Percentiles rank a stretch among this genome's conserved stretches.
Conservation (phyloP, 1,140 invertebrate genomes). For the Sogatella furcifera region DNA sequence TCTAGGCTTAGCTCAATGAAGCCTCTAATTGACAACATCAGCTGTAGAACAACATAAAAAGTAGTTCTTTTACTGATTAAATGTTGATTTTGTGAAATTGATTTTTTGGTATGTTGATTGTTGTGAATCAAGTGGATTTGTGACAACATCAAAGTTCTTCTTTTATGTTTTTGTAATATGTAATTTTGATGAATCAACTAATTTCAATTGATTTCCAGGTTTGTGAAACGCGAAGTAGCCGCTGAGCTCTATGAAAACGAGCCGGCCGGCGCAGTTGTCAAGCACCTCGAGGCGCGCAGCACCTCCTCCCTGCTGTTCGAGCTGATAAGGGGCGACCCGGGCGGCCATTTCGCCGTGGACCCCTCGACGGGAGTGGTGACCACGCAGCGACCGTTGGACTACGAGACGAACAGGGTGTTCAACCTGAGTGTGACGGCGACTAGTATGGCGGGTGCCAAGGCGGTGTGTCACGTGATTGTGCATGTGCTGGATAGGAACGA, state of each 20-base stretch:
- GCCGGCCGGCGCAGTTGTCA: slow-evolving; percentile 62
- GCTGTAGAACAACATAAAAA: no score
- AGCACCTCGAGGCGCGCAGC: slow-evolving; percentile 62
- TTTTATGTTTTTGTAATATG: no score
- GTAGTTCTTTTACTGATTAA: no score
- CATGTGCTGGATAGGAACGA: slow-evolving; percentile 76
- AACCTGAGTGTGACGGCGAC: slow-evolving; percentile 74
- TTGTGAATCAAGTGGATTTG: no score
- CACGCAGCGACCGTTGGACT: slow-evolving; percentile 63
- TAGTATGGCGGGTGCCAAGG: slow-evolving; percentile 67
- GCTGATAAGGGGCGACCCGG: slow-evolving; percentile 63
- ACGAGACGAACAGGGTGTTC: slow-evolving; percentile 62
- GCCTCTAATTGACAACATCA: no score
- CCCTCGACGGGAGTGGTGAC: slow-evolving; percentile 73
- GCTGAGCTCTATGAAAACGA: slow-evolving; percentile 80
- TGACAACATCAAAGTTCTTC: no score
- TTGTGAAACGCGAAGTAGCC: slow-evolving; percentile 48
- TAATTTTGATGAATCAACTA: no score
- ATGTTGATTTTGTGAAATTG: no score
- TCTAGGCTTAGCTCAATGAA: no score
- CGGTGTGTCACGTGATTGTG: slow-evolving; percentile 54
- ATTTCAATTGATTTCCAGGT: slow-evolving; percentile 33
- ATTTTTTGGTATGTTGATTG: no score
- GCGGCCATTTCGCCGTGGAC: slow-evolving; percentile 66
- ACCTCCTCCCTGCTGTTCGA: slow-evolving; percentile 72